A percentile compares a stretch with the other conserved stretches of the same genome.
These are phyloP conservation scores for Cydia pomonella DNA, from an alignment of 1,140 invertebrate species.

Conservation along the genomic window DNA sequence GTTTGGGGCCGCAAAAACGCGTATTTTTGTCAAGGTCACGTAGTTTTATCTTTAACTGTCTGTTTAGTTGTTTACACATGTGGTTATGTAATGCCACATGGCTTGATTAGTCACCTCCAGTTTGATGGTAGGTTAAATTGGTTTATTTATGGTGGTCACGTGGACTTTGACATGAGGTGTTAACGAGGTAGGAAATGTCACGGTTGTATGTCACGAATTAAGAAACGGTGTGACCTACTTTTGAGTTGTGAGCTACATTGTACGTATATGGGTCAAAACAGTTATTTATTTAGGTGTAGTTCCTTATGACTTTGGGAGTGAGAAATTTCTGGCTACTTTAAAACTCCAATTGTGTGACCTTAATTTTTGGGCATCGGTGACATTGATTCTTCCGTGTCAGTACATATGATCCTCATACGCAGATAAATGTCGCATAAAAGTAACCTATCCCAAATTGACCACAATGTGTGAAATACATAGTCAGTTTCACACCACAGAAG, in stretches of 20 bases:
- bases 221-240: not conserved
- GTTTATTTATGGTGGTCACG: constrained; percentile 5
- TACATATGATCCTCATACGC: no score
- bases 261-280: not conserved
- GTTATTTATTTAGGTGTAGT: no score
- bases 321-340: not conserved
- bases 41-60: constrained; percentile 5
- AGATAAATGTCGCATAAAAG: not conserved
- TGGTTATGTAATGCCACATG: constrained; percentile 30
- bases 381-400: not conserved
- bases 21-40: constrained; percentile 25
- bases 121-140: not conserved
- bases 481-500: not conserved
- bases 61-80: constrained; percentile 27
- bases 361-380: not conserved
- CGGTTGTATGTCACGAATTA: not conserved
- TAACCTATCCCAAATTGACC: not conserved
- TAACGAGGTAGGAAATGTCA: constrained; percentile 2
- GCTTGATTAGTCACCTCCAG: not conserved
- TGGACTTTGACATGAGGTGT: not conserved
- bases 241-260: not conserved
- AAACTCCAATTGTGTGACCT: not conserved
- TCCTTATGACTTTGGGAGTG: no score
- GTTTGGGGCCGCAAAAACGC: not conserved
- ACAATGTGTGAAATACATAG: no score